Percentiles rank a stretch among this genome's conserved stretches.
phyloP scores from a whole-genome alignment of 2,888 invertebrate genomes.

The Mamestra brassicae region DNA sequence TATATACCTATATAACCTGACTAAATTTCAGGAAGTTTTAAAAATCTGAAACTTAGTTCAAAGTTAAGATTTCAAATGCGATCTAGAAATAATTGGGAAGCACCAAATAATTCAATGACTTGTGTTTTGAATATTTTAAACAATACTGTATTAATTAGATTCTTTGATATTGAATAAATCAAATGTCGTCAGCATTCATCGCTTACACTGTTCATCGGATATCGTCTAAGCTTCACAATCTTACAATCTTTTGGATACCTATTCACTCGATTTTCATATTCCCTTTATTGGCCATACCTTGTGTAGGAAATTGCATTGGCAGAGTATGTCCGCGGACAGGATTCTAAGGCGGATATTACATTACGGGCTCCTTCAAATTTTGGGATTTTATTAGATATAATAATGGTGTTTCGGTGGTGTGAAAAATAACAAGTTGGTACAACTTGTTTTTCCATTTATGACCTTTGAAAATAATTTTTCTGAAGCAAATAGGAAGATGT shows the following conservation, averaged over 20 bases:
- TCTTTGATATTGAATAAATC: background rate
- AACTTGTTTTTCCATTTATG: no score
- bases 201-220: background rate
- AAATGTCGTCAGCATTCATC: background rate
- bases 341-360: slow-evolving; percentile 35
- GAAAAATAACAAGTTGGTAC: background rate
- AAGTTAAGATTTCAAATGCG: no score
- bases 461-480: no score
- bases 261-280: slow-evolving; percentile 29
- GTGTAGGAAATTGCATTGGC: slow-evolving; percentile 39
- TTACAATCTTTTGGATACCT: background rate
- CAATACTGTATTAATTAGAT: no score
- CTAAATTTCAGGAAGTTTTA: no score
- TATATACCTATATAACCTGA: no score
- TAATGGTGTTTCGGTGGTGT: background rate
- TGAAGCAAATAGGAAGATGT: no score
- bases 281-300: slow-evolving; percentile 33
- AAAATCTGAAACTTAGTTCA: no score
- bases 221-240: background rate
- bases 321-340: slow-evolving; percentile 6
- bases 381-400: slow-evolving; percentile 12
- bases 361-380: slow-evolving; percentile 30
- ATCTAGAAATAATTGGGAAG: no score
- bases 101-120: no score
- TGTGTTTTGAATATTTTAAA: no score